phyloP scores from a whole-genome alignment of 2,113 vertebrate species.

The Megaceryle torquata region DNA sequence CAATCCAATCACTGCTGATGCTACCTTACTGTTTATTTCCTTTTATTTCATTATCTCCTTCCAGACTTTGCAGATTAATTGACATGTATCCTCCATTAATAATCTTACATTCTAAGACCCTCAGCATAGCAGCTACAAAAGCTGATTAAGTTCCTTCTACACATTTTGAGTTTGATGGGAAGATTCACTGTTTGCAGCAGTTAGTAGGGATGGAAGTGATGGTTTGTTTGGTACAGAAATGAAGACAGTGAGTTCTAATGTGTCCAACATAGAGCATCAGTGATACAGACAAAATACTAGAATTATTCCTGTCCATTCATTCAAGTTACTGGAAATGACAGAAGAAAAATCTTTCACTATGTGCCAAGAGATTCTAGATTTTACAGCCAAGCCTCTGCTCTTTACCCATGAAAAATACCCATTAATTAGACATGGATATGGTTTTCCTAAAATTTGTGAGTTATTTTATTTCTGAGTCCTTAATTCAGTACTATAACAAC shows the following conservation, averaged over 20 bases:
- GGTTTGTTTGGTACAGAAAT: not conserved
- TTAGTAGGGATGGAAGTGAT: not conserved
- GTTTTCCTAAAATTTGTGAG: not conserved
- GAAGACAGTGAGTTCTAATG: rapidly evolving
- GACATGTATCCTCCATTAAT: not conserved
- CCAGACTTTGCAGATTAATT: not conserved
- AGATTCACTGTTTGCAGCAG: not conserved
- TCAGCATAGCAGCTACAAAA: not conserved
- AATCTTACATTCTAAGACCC: not conserved
- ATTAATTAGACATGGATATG: not conserved
- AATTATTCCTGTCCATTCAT: not conserved
- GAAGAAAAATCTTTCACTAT: not conserved
- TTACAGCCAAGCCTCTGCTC: not conserved
- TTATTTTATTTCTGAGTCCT: not conserved
- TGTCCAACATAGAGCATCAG: not conserved
- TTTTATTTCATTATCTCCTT: not conserved
- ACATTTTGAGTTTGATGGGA: not conserved
- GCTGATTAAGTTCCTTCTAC: not conserved
- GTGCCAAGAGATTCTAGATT: not conserved
- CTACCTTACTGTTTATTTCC: not conserved
- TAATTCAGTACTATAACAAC: not conserved
- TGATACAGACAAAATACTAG: not conserved
- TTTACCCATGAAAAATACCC: not conserved
- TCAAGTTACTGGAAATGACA: not conserved
- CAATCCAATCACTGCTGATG: not conserved